phyloP scores from a whole-genome alignment of 1,140 invertebrate species.

The Ruditapes philippinarum region DNA sequence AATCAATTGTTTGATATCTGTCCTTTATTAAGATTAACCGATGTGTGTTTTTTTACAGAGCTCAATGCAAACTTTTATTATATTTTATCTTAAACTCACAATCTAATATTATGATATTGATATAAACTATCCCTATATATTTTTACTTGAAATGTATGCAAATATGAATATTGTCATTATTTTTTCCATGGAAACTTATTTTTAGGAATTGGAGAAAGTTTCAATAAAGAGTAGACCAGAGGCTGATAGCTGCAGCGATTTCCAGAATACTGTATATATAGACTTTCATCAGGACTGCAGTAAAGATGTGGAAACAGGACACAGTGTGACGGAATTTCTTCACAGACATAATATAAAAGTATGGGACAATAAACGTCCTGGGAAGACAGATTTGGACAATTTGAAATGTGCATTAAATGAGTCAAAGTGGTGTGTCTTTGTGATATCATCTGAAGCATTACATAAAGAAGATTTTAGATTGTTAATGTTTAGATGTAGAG shows the following conservation, averaged over 20 bases:
- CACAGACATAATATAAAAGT: background rate
- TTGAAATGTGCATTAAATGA: background rate
- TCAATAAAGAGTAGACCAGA: background rate
- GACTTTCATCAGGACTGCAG: background rate
- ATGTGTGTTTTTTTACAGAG: no score
- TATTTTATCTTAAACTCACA: no score
- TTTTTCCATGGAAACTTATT: no score
- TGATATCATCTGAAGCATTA: background rate
- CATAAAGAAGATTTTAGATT: background rate
- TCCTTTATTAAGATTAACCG: no score
- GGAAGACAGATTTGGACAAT: background rate
- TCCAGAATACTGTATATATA: background rate
- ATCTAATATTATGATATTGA: no score
- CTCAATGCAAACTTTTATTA: no score
- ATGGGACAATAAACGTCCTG: background rate
- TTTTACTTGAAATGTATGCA: no score
- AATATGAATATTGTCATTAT: no score
- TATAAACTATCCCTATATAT: no score
- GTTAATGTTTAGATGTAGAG: background rate
- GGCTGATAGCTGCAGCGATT: background rate
- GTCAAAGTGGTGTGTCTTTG: conserved; percentile 20
- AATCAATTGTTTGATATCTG: no score
- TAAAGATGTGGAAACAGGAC: conserved; percentile 4
- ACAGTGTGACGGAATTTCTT: background rate
- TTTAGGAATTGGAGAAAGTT: background rate